Evolutionary conservation across 53 echinoderm and acorn worm species (phyloP).

Genomic region (Echinometra lucunter): DNA sequence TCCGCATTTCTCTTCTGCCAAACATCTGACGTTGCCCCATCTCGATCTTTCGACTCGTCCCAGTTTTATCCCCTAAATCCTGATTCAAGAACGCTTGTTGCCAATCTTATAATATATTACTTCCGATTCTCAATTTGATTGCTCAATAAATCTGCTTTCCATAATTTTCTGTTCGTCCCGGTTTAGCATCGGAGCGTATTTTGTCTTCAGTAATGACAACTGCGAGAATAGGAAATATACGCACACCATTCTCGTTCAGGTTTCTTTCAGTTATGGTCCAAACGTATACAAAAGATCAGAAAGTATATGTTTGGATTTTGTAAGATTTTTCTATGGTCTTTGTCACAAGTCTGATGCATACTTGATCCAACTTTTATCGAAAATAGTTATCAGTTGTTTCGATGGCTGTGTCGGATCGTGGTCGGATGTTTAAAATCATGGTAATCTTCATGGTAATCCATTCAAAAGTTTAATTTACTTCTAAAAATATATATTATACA

Average conservation of each 20-base stretch:
- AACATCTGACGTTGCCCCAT: background rate
- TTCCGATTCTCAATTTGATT: conserved; percentile 50
- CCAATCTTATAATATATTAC: conserved; percentile 33
- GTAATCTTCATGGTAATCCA: background rate
- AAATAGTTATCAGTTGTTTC: background rate
- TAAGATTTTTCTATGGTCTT: background rate
- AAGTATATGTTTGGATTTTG: background rate
- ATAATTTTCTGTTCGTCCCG: background rate
- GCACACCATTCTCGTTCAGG: background rate
- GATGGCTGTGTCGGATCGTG: background rate
- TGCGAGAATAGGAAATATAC: background rate
- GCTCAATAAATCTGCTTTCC: conserved; percentile 46
- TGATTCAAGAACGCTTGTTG: background rate
- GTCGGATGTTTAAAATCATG: background rate
- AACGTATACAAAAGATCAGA: conserved; percentile 27
- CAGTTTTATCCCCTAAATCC: background rate
- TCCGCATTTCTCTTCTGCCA: background rate
- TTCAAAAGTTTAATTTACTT: too few relatives aligned
- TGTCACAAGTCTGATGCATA: background rate
- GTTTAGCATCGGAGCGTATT: background rate
- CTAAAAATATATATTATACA: too few relatives aligned
- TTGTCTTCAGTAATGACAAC: background rate
- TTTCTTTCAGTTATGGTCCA: conserved; percentile 32
- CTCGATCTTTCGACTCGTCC: background rate
- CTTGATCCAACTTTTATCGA: background rate